Base-by-base conservation (phyloP, 1,140 invertebrate species). In the Drosophila oshimai region DNA sequence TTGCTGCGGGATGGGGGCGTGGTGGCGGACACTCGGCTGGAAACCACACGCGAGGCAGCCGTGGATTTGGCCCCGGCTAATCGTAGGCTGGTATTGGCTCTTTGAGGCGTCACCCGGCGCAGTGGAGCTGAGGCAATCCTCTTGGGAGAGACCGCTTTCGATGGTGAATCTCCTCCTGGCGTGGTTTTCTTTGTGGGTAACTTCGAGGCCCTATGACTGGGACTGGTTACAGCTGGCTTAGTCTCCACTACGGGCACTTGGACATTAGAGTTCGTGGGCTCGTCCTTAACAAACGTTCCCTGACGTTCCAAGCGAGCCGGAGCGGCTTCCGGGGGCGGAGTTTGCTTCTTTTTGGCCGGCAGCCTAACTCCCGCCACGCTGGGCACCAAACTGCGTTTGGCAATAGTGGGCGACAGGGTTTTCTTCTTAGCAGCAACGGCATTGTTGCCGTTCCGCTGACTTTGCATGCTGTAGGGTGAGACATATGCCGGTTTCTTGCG, bases 271-370 rank as follows among this genome's bases (percentile, higher is more conserved):
- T 92, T 91, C 2, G 92, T 89, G 4, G 92, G 92, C 70, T 96
- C 95, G 67, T 97, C 96, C 91, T 97, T 97, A 0, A 96, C 96
- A 87, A 98, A 98, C 0, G 97, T 98, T 17, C 96, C 96, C 90
- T 98, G 96, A 31, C 96, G 93, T 46, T 95, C 95, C 6, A 95
- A 81, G 1, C 93, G 47, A 92, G 45, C 91, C 91, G 72, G 37
- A 7, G 65, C 13, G 1, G 68, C 6, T 12, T 50, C 51, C 2
- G 50, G 6, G 6, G 41, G 34, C 36, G 50, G 41, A 3, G 64
- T 62, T 10, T 51, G 3, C 33, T 68, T 86, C 79, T 84, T 84
- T 24, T 80, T 84, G 0, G 37, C 20, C 0, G 71, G 67, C 15
- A 80, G 10, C 12, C 55, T 55, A 1, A 10, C 24, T 12, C 49